Conservation (phyloP, 1,140 invertebrate genomes). For the Antheraea mylitta region DNA sequence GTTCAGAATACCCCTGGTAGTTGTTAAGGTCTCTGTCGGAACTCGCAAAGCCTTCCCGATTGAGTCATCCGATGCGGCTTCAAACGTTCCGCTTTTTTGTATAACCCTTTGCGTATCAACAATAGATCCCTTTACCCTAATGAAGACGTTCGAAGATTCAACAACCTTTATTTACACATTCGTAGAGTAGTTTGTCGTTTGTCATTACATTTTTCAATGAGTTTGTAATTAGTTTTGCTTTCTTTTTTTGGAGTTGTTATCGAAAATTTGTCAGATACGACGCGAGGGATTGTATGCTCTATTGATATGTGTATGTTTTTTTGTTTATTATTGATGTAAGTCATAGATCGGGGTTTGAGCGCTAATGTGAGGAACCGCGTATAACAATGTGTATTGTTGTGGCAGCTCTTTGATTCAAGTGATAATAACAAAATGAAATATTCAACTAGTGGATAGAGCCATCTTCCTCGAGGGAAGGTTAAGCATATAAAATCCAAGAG, state of each 20-base stretch:
- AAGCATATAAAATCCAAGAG: no score
- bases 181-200: neutral
- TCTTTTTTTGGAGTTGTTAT: conserved; percentile 62
- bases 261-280: conserved; percentile 68
- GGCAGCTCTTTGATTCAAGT: conserved; percentile 13
- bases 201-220: neutral
- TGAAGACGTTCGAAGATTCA: neutral
- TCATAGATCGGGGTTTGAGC: conserved; percentile 18
- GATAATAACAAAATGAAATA: no score
- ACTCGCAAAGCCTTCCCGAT: conserved; percentile 64
- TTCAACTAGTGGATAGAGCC: no score
- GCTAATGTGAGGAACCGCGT: conserved; percentile 41
- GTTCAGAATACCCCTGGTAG: neutral
- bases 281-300: conserved; percentile 40
- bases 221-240: neutral
- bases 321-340: conserved; percentile 39
- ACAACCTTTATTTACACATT: neutral
- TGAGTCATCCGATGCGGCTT: conserved; percentile 73
- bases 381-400: conserved; percentile 29
- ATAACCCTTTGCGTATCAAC: conserved; percentile 59
- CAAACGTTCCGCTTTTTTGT: conserved; percentile 65
- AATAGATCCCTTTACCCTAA: conserved; percentile 35
- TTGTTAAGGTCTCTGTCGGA: conserved; percentile 20
- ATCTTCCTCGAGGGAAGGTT: no score
- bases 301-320: conserved; percentile 43